Evolutionary conservation across 2,113 vertebrate species (phyloP).

Genomic region (Micronisus gabar): DNA sequence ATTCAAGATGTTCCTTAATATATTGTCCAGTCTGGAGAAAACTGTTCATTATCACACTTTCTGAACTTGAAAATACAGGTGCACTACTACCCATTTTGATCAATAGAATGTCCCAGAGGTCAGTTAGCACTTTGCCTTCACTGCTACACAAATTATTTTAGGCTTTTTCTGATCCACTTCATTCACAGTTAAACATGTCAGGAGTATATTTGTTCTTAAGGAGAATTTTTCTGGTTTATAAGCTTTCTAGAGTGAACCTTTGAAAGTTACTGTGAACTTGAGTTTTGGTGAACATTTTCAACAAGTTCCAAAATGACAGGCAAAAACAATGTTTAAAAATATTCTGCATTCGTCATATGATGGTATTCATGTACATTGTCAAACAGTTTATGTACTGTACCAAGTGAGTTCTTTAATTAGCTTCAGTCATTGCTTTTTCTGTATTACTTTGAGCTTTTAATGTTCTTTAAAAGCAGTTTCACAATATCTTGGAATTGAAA

Average conservation of each 20-base stretch:
- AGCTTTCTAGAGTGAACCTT: background rate
- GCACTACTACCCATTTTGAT: background rate
- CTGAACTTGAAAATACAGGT: background rate
- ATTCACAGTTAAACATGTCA: background rate
- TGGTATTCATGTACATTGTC: background rate
- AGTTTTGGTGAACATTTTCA: background rate
- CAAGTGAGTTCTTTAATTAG: background rate
- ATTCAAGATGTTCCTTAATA: background rate
- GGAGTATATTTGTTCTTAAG: background rate
- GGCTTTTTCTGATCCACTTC: background rate
- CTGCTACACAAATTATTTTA: background rate
- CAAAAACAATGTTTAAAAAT: background rate
- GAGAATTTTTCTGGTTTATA: background rate
- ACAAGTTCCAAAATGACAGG: background rate
- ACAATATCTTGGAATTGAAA: slow-evolving; percentile 43
- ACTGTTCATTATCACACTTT: background rate
- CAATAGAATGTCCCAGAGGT: background rate
- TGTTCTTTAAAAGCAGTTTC: slow-evolving; percentile 57
- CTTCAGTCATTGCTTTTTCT: background rate
- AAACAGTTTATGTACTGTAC: slow-evolving; percentile 1
- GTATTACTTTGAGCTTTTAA: background rate
- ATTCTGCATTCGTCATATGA: background rate
- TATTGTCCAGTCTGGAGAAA: background rate
- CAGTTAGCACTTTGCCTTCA: background rate
- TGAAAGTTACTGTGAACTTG: background rate